Evolutionary conservation across 2,888 invertebrate genomes (phyloP).

Genomic region (Euphydryas editha): DNA sequence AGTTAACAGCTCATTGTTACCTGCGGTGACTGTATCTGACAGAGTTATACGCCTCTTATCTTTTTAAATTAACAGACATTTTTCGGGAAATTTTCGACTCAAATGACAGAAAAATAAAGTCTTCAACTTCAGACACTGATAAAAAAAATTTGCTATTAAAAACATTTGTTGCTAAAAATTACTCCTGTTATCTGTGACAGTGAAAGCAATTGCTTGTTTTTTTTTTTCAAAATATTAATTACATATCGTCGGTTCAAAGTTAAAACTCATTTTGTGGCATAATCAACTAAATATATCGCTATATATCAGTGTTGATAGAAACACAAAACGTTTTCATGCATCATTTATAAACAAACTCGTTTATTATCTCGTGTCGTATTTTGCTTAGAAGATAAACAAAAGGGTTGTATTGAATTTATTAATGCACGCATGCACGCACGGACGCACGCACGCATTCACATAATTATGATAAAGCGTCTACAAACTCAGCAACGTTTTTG

Average conservation of each 20-base stretch:
- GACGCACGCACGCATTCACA: too few species aligned
- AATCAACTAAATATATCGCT: background rate
- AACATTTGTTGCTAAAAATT: background rate
- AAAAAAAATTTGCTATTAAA: background rate
- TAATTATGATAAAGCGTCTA: too few species aligned
- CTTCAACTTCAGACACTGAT: too few species aligned
- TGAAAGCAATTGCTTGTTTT: background rate
- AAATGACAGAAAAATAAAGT: too few species aligned
- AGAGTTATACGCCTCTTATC: too few species aligned
- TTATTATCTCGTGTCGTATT: conserved; percentile 4
- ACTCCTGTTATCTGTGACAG: background rate
- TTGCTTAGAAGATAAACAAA: conserved; percentile 4
- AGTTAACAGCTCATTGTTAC: too few species aligned
- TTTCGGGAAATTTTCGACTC: too few species aligned
- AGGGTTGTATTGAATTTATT: conserved; percentile 5
- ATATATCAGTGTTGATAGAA: conserved; percentile 16
- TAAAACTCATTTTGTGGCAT: too few species aligned
- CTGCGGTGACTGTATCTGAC: too few species aligned
- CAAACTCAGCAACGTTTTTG: too few species aligned
- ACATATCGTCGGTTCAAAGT: too few species aligned
- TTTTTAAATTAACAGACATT: too few species aligned
- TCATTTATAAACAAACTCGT: conserved; percentile 16
- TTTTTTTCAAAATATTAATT: background rate
- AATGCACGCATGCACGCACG: background rate
- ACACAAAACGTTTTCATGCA: conserved; percentile 25